These are phyloP conservation scores for Limulus polyphemus DNA, from an alignment of 2,888 invertebrate species.

Conservation along the genomic window DNA sequence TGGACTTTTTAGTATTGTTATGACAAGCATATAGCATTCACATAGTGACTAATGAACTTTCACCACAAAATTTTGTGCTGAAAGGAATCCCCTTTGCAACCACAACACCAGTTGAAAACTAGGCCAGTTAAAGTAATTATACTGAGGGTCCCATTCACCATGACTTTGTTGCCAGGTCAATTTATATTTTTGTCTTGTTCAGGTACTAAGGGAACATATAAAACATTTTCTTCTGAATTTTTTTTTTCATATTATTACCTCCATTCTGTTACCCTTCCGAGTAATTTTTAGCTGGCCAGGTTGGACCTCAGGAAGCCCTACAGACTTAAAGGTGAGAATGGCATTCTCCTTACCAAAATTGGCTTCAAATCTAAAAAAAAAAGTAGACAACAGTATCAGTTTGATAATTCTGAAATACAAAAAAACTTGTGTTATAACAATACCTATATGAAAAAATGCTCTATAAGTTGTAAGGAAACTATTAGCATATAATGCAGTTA, in stretches of 20 bases:
- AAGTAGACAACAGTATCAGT: neutral
- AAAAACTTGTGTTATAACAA: neutral
- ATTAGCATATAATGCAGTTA: neutral
- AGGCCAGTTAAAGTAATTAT: too few relatives aligned
- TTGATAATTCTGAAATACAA: neutral
- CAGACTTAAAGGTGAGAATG: slow-evolving; percentile 59
- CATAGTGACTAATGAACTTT: too few relatives aligned
- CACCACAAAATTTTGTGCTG: too few relatives aligned
- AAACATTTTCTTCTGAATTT: neutral
- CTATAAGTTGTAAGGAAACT: neutral
- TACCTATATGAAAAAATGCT: neutral
- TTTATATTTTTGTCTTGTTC: too few relatives aligned
- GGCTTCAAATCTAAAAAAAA: slow-evolving; percentile 55
- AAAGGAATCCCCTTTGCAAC: too few relatives aligned
- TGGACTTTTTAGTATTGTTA: too few relatives aligned
- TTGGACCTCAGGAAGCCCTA: slow-evolving; percentile 49
- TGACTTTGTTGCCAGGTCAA: too few relatives aligned
- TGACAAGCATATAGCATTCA: too few relatives aligned
- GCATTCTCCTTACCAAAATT: slow-evolving; percentile 69
- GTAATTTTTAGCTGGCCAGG: slow-evolving; percentile 54
- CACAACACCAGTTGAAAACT: too few relatives aligned
- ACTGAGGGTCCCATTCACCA: too few relatives aligned
- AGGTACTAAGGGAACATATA: too few relatives aligned
- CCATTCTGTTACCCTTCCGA: slow-evolving; percentile 56
- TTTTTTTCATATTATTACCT: slow-evolving; percentile 46